Evolutionary conservation across 2,888 invertebrate species (phyloP), one percentile per base, ranked within the genome.

Genomic region (Polyommatus iphigenia): DNA sequence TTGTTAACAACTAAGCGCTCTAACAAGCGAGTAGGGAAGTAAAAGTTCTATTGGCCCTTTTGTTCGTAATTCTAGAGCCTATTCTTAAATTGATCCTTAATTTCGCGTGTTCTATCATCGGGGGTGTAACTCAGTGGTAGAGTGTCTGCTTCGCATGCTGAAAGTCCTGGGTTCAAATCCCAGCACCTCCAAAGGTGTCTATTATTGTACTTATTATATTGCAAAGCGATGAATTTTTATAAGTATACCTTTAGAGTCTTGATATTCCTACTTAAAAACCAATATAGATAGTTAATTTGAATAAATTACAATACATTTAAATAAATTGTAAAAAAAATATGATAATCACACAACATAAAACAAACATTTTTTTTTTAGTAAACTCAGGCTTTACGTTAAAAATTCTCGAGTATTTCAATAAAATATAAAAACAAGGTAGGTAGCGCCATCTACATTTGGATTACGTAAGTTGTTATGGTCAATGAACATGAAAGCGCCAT

Each of bases 91-190:
- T 13, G 10, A 62, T 62, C 24, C 62, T 62, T 20, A 24, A n/a
- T 71, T 77, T 77, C 71, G 29, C 6, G 0, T 0, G 0, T 0
- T 0, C 0, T 0, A 0, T 0, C 0, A 72, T 57, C 84, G 92
- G 93, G 93, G 92, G 88, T 93, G 92, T 93, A 93, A 93, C 93
- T 93, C 92, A 93, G 93, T 92, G 93, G 92, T 92, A 93, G 93
- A 95, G 95, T 95, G 95, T 95, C 95, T 95, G 95, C 95, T 95
- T 95, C 95, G 95, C 95, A 95, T 95, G 95, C 95, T 95, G 95
- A 95, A 95, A 95, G 95, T 95, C 95, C 94, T 94, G 95, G 95
- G 95, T 95, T 95, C 95, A 95, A 95, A 95, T 95, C 95, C 95
- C 95, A 94, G 94, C 94, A 94, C 92, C 95, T 95, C 95, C 95